Evolutionary conservation across 2,888 invertebrate species (phyloP).

Genomic region (Chelonus formosanus): DNA sequence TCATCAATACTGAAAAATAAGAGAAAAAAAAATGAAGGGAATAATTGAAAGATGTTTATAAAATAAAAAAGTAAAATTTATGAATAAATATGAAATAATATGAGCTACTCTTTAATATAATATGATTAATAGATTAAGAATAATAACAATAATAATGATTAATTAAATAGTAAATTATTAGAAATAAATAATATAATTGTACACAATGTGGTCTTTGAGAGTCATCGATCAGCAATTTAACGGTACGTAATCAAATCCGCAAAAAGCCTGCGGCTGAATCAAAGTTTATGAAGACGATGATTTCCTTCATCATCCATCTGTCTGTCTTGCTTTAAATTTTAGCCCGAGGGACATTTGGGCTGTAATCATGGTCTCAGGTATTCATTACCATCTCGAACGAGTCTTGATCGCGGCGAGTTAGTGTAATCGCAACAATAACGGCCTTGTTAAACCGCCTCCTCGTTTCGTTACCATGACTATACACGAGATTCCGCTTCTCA

Average conservation of each 20-base stretch:
- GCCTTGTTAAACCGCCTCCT: slow-evolving; percentile 52
- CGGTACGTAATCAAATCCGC: slow-evolving; percentile 19
- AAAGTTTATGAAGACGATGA: slow-evolving; percentile 21
- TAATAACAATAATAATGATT: no score
- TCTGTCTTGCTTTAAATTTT: slow-evolving; percentile 4
- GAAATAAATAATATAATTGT: neutral
- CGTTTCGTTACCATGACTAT: slow-evolving; percentile 45
- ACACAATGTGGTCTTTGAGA: slow-evolving; percentile 11
- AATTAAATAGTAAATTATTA: no score
- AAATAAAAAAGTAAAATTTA: no score
- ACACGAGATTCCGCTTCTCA: slow-evolving; percentile 7
- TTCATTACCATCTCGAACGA: slow-evolving; percentile 49
- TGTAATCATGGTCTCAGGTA: slow-evolving; percentile 48
- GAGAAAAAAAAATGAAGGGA: no score
- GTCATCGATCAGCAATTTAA: slow-evolving; percentile 29
- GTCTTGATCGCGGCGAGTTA: slow-evolving; percentile 50
- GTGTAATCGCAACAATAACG: slow-evolving; percentile 54
- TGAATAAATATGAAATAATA: no score
- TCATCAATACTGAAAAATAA: no score
- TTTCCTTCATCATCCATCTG: slow-evolving; percentile 6
- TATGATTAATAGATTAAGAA: no score
- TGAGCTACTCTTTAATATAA: no score
- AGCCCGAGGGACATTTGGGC: slow-evolving; percentile 43
- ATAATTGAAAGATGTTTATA: no score
- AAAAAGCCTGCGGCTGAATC: slow-evolving; percentile 20